Base-by-base conservation (phyloP, 2,797 vertebrate species). In the Malacoctenus gilli region DNA sequence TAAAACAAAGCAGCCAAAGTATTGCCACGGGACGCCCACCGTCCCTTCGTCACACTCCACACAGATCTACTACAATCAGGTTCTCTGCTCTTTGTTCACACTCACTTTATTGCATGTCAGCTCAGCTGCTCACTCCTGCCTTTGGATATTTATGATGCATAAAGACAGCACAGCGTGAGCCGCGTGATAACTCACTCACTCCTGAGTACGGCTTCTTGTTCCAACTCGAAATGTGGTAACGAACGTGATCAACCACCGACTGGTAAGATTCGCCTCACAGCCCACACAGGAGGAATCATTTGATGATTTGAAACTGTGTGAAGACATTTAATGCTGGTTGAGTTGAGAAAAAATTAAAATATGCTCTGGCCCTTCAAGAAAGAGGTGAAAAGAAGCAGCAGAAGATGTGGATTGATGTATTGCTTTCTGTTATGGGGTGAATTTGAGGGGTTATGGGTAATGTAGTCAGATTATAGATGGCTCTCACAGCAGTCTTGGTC, bases 121-220 rank as follows among this genome's bases (percentile, higher is more conserved):
- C 66, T 37, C 47, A 44, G 59, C 60, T 62, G 41, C 40, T 62
- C 46, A 6, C 60, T 43, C 48, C 56, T 31, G 21, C 62, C 57
- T 31, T 8, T 40, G 19, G 60, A 42, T 68, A 61, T 68, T 63
- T 31, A 54, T 50, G 56, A 77, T 71, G 75, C 69, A 82, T n/a
- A n/a, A n/a, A n/a, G n/a, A n/a, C n/a, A 65, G 59, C 72, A 68
- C 60, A 68, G 72, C 47, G 51, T 59, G 80, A 64, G 83, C 68
- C 64, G 75, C 76, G 69, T 59, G n/a, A 34, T 52, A 64, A 42
- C 6, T 19, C 44, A 49, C 69, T 72, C 66, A n/a, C n/a, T n/a
- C n/a, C n/a, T n/a, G n/a, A n/a, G n/a, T n/a, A n/a, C n/a, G 36
- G 35, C 59, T 59, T 59, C 48, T 53, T 23, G 34, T 20, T 49